These are phyloP conservation scores for Melanaphis sacchari DNA, from an alignment of 1,140 invertebrate genomes.

Conservation along the genomic window DNA sequence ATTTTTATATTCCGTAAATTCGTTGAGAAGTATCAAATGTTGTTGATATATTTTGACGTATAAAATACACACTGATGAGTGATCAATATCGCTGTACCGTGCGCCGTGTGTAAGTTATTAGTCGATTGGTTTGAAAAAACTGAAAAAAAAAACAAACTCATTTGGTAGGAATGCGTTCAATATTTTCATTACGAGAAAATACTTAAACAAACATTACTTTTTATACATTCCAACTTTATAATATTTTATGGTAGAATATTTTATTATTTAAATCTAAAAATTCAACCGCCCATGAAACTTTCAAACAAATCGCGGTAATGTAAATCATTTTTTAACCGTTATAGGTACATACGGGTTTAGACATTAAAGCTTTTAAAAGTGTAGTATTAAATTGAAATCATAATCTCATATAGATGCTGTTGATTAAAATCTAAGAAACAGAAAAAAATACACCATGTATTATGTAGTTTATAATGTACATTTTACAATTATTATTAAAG, in stretches of 20 bases:
- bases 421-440: neutral
- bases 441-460: neutral
- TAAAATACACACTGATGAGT: neutral
- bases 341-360: neutral
- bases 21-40: neutral
- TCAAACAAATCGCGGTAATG: neutral
- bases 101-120: neutral
- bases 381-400: neutral
- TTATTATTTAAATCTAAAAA: neutral
- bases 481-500: neutral
- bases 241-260: neutral
- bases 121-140: neutral
- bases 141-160: constrained; percentile 24
- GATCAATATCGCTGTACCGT: neutral
- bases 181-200: neutral
- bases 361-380: neutral
- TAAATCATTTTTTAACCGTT: neutral
- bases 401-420: neutral
- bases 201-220: neutral
- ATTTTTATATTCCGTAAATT: neutral
- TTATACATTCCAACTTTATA: neutral
- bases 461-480: neutral
- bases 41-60: neutral
- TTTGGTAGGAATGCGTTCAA: no score
- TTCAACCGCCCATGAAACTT: neutral